Percentiles rank a stretch among this genome's conserved stretches.
Evolutionary conservation across 2,113 vertebrate species (phyloP).

Genomic region (Ceyx cyanopectus): DNA sequence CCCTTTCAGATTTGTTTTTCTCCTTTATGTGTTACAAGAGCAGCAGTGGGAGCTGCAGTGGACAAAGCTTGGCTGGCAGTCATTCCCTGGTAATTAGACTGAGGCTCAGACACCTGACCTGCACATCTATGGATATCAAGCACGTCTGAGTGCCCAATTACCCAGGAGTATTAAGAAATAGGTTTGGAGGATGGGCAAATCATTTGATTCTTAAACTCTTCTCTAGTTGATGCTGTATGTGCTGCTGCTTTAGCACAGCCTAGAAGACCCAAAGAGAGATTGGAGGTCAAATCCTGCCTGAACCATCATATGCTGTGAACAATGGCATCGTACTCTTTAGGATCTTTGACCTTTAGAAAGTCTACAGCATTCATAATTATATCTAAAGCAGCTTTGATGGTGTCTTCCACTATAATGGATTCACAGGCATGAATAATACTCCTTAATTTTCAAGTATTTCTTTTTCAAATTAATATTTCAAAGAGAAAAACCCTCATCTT

Average conservation of each 20-base stretch:
- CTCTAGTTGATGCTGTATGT: background rate
- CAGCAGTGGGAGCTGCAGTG: constrained; percentile 49
- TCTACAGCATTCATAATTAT: constrained; percentile 73
- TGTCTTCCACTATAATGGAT: constrained; percentile 73
- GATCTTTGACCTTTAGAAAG: constrained; percentile 69
- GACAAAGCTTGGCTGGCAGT: constrained; percentile 66
- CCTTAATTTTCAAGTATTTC: constrained; percentile 84
- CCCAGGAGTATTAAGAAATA: constrained; percentile 61
- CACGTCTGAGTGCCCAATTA: constrained; percentile 62
- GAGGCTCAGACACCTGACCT: constrained; percentile 67
- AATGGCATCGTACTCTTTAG: constrained; percentile 54
- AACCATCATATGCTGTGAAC: constrained; percentile 28
- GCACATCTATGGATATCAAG: constrained; percentile 70
- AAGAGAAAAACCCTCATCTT: constrained; percentile 75
- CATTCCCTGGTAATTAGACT: constrained; percentile 67
- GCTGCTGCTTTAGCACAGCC: constrained; percentile 34
- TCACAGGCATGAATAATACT: constrained; percentile 80
- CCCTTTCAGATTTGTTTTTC: constrained; percentile 75
- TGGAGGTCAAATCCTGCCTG: constrained; percentile 56
- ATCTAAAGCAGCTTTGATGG: constrained; percentile 68
- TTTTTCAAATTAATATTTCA: constrained; percentile 80
- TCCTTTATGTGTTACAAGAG: constrained; percentile 71
- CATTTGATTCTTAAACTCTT: constrained; percentile 60
- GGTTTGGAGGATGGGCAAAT: constrained; percentile 60
- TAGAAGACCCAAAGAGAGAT: constrained; percentile 45